Percentiles rank a stretch among this genome's conserved stretches.
phyloP scores from a whole-genome alignment of 2,113 vertebrate species.

The Patagioenas fasciata region DNA sequence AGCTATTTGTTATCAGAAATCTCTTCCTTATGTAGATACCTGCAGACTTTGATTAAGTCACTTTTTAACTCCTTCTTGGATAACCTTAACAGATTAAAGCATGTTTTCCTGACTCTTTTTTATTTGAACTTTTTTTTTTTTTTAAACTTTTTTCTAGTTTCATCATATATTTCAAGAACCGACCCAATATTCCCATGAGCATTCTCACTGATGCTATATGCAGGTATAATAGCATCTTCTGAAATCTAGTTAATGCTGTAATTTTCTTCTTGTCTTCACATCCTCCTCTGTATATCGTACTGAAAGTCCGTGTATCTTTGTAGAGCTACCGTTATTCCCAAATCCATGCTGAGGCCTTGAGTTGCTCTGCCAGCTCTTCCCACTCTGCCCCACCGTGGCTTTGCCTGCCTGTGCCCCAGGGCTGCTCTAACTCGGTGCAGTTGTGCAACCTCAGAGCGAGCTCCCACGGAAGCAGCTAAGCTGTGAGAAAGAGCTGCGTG shows the following conservation, averaged over 20 bases:
- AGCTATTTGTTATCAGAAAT: slow-evolving; percentile 63
- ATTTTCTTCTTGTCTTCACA: background rate
- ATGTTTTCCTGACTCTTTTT: background rate
- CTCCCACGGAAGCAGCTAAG: background rate
- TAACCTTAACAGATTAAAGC: slow-evolving; percentile 20
- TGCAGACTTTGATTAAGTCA: slow-evolving; percentile 40
- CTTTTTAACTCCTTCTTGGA: slow-evolving; percentile 55
- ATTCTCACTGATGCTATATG: background rate
- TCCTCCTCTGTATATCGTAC: background rate
- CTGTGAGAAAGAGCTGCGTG: background rate
- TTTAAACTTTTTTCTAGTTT: background rate
- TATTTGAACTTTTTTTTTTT: background rate
- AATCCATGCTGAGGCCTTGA: background rate
- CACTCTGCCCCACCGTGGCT: rapidly evolving
- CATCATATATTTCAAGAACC: background rate
- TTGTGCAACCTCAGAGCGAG: background rate
- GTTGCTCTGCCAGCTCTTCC: background rate
- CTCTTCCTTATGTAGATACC: slow-evolving; percentile 58
- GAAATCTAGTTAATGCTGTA: background rate
- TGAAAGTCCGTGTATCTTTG: background rate
- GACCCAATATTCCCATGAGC: rapidly evolving
- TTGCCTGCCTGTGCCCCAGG: background rate
- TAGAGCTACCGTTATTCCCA: background rate
- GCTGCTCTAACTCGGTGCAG: background rate
- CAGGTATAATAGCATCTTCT: background rate